These are phyloP conservation scores for Akabosia matsudoensis DNA, from an alignment of 1,140 invertebrate species.

Conservation along the genomic window DNA sequence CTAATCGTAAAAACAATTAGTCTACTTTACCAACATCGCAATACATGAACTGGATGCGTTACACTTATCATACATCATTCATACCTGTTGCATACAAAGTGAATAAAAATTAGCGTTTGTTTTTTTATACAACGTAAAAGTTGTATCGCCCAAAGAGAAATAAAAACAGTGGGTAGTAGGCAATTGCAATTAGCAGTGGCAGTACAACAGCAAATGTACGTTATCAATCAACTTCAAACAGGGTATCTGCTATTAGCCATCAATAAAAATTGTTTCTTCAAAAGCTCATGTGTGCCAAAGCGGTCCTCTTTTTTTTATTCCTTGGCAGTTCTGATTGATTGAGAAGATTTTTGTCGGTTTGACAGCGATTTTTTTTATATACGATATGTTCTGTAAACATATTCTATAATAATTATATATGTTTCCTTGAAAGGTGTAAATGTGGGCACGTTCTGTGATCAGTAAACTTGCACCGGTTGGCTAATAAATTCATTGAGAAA, in stretches of 20 bases:
- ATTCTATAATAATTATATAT: not conserved
- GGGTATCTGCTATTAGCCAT: not conserved
- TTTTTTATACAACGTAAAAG: not conserved
- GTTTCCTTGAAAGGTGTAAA: not conserved
- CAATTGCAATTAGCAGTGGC: not conserved
- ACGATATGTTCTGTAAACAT: not conserved
- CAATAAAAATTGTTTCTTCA: not conserved
- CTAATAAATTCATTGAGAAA: not conserved
- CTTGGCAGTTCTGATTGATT: not conserved
- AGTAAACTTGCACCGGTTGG: not conserved
- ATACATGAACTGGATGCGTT: too few relatives aligned
- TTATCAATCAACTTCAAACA: not conserved
- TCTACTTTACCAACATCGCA: too few relatives aligned
- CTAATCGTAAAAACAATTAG: too few relatives aligned
- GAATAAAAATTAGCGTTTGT: not conserved
- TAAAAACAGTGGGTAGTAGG: not conserved
- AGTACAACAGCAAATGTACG: not conserved
- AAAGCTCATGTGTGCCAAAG: not conserved
- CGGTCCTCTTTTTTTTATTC: not conserved
- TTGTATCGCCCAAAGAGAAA: conserved; percentile 14
- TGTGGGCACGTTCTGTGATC: not conserved
- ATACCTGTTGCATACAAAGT: not conserved
- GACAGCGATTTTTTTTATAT: not conserved
- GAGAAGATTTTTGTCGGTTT: not conserved
- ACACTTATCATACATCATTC: too few relatives aligned